Percentiles rank a stretch among this genome's conserved stretches.
Evolutionary conservation across 2,888 invertebrate species (phyloP).

Genomic region (Agonopterix subpropinquella): DNA sequence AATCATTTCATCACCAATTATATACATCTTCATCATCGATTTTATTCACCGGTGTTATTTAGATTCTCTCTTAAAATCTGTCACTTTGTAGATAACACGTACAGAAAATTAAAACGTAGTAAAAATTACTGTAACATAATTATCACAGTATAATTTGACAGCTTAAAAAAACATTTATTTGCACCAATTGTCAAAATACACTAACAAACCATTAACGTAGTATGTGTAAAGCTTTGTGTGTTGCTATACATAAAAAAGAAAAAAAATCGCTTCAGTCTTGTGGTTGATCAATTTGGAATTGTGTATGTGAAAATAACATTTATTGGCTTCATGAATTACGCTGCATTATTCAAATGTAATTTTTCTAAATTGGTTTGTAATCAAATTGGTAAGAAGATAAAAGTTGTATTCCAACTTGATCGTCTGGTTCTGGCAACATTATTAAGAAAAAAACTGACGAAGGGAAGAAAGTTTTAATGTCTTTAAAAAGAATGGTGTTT

Average conservation of each 20-base stretch:
- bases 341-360: constrained; percentile 16
- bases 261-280: constrained; percentile 44
- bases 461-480: no score
- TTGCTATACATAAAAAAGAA: constrained; percentile 29
- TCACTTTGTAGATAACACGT: constrained; percentile 1
- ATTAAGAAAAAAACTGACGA: no score
- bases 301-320: constrained; percentile 44
- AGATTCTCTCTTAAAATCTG: not conserved
- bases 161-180: constrained; percentile 25
- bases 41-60: constrained; percentile 2
- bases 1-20: constrained; percentile 23
- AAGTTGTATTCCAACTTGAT: constrained; percentile 67
- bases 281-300: constrained; percentile 73
- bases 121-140: not conserved
- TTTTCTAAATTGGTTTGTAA: constrained; percentile 7
- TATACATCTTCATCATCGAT: constrained; percentile 14
- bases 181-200: constrained; percentile 56
- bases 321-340: constrained; percentile 54
- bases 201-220: constrained; percentile 66
- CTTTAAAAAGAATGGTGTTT: no score
- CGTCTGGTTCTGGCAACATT: constrained; percentile 63
- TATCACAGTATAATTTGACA: constrained; percentile 2
- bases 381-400: not conserved
- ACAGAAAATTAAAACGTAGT: not conserved
- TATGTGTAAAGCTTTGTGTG: constrained; percentile 57